Evolutionary conservation across 1,140 invertebrate genomes (phyloP).

Genomic region (Chymomyza costata): DNA sequence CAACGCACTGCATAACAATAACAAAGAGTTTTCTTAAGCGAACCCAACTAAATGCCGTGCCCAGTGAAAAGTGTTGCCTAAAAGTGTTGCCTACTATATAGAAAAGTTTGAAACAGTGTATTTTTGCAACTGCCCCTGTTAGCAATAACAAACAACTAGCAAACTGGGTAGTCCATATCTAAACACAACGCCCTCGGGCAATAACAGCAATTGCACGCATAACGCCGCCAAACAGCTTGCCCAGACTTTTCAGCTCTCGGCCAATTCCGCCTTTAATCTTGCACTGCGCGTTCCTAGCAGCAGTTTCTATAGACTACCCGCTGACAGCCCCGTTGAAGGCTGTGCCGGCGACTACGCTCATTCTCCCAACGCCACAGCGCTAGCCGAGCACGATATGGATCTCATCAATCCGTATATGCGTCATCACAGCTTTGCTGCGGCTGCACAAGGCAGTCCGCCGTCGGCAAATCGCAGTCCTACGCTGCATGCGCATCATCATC

Average conservation of each 20-base stretch:
- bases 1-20: no score
- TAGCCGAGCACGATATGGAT: slow-evolving; percentile 49
- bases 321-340: not conserved
- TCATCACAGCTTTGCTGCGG: slow-evolving; percentile 64
- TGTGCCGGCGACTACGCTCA: not conserved
- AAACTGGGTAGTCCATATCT: slow-evolving; percentile 75
- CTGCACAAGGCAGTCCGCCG: slow-evolving; percentile 53
- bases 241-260: slow-evolving; percentile 62
- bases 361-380: slow-evolving; percentile 14
- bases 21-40: slow-evolving; percentile 11
- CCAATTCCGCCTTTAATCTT: slow-evolving; percentile 69
- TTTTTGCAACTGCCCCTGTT: not conserved
- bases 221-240: slow-evolving; percentile 50
- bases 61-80: slow-evolving; percentile 14
- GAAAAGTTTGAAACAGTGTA: slow-evolving; percentile 12
- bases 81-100: slow-evolving; percentile 7
- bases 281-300: slow-evolving; percentile 41
- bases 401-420: slow-evolving; percentile 74
- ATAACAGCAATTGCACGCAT: slow-evolving; percentile 42
- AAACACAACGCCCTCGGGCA: slow-evolving; percentile 53
- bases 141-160: slow-evolving; percentile 24
- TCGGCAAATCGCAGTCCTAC: slow-evolving; percentile 48
- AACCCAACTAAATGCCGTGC: no score
- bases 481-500: slow-evolving; percentile 26
- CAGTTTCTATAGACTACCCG: slow-evolving; percentile 39